These are phyloP conservation scores for Thaleichthys pacificus DNA, from an alignment of 2,797 vertebrate species.

Conservation along the genomic window DNA sequence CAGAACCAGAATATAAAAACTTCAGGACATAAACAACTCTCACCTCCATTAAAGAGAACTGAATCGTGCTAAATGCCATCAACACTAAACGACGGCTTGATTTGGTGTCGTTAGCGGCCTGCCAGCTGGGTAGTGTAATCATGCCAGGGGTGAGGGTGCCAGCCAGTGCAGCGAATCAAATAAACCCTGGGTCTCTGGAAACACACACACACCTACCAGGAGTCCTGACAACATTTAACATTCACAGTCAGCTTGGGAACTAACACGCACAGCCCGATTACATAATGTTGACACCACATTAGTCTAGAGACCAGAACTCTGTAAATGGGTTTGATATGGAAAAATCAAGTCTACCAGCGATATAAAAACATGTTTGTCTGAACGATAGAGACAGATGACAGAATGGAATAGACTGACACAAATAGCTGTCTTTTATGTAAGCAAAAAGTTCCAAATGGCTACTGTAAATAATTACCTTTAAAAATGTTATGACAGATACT, in stretches of 20 bases:
- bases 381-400: background rate
- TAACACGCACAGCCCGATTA: background rate
- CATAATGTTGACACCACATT: slow-evolving; percentile 6
- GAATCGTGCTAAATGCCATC: slow-evolving; percentile 19
- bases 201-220: slow-evolving; percentile 3
- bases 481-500: background rate
- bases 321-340: slow-evolving; percentile 17
- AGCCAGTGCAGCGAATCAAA: slow-evolving; percentile 36
- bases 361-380: slow-evolving; percentile 5
- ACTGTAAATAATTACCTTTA: background rate
- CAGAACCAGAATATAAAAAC: too few species aligned
- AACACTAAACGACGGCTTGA: background rate
- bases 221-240: slow-evolving; percentile 9
- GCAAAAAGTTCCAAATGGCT: background rate
- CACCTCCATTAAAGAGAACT: slow-evolving; percentile 1
- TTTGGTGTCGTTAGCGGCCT: slow-evolving; percentile 3
- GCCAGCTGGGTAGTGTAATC: slow-evolving; percentile 34
- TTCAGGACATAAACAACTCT: too few species aligned
- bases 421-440: background rate
- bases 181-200: slow-evolving; percentile 34
- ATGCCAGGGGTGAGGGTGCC: slow-evolving; percentile 3
- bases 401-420: slow-evolving; percentile 4
- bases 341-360: slow-evolving; percentile 7
- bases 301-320: slow-evolving; percentile 7
- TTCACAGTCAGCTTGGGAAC: background rate